Conservation (phyloP, 2,888 invertebrate genomes). For the Diabrotica balteata region DNA sequence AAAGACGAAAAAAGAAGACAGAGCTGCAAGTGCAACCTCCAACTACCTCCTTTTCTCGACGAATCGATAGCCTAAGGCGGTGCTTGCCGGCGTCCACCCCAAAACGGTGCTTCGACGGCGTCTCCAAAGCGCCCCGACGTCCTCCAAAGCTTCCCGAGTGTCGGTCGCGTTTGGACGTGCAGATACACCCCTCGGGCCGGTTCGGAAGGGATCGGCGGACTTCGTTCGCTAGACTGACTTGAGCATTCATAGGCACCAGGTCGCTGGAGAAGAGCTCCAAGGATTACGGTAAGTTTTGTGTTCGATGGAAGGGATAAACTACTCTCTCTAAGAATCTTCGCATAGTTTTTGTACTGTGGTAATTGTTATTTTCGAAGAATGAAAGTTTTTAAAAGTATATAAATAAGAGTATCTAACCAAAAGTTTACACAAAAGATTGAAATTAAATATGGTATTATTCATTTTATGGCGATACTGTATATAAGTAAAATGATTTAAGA, state of each 20-base stretch:
- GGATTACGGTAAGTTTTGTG: slow-evolving; percentile 23
- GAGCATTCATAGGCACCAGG: slow-evolving; percentile 40
- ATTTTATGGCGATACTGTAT: no score
- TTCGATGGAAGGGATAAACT: background rate
- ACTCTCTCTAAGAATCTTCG: no score
- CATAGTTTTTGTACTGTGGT: no score
- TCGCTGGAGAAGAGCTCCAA: slow-evolving; percentile 30
- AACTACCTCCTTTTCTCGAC: slow-evolving; percentile 36
- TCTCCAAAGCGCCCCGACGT: slow-evolving; percentile 46
- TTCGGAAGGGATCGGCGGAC: slow-evolving; percentile 47
- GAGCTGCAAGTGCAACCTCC: slow-evolving; percentile 35
- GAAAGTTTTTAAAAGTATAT: no score
- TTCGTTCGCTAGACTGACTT: slow-evolving; percentile 14
- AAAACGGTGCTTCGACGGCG: slow-evolving; percentile 48
- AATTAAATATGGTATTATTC: no score
- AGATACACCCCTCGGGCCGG: slow-evolving; percentile 53
- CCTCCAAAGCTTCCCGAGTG: slow-evolving; percentile 65
- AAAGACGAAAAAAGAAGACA: slow-evolving; percentile 18
- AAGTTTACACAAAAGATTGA: no score
- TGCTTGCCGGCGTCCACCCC: slow-evolving; percentile 58
- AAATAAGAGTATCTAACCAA: no score
- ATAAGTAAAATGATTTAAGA: no score
- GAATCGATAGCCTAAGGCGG: slow-evolving; percentile 53
- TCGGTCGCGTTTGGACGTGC: slow-evolving; percentile 61
- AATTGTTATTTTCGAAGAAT: no score